These are phyloP conservation scores for Peromyscus leucopus DNA, from an alignment of 2,113 vertebrate species.

Conservation along the genomic window DNA sequence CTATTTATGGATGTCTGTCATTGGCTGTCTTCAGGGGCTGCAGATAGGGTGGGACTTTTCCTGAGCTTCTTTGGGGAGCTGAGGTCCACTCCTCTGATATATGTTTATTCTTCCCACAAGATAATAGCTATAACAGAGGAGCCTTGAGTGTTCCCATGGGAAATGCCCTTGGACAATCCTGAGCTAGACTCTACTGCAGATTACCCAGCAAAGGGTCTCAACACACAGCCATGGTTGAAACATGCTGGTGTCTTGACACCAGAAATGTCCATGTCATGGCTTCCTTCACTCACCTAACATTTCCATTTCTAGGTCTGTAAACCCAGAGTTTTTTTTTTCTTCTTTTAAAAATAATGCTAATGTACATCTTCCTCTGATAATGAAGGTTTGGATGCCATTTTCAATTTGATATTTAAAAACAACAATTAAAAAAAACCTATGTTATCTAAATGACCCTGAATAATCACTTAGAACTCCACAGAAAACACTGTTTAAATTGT, in stretches of 20 bases:
- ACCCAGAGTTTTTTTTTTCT: accelerated
- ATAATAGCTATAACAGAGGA: neutral
- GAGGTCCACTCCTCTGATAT: neutral
- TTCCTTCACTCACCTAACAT: neutral
- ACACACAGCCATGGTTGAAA: neutral
- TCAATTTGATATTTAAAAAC: neutral
- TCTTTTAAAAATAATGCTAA: neutral
- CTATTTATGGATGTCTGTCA: neutral
- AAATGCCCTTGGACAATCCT: neutral
- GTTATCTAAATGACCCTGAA: neutral
- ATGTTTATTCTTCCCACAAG: neutral
- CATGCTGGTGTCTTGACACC: neutral
- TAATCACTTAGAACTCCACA: too few relatives aligned
- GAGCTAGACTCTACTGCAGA: neutral
- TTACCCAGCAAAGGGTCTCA: neutral
- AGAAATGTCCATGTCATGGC: neutral
- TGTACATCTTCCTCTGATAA: neutral
- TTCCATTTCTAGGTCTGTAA: too few relatives aligned
- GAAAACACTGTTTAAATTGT: neutral
- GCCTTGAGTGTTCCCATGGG: too few relatives aligned
- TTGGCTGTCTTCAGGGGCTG: neutral
- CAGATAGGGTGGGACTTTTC: neutral
- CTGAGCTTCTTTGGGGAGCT: neutral
- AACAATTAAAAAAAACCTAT: neutral
- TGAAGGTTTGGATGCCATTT: neutral